Evolutionary conservation across 2,113 vertebrate species (phyloP).

Genomic region (Cacatua alba): DNA sequence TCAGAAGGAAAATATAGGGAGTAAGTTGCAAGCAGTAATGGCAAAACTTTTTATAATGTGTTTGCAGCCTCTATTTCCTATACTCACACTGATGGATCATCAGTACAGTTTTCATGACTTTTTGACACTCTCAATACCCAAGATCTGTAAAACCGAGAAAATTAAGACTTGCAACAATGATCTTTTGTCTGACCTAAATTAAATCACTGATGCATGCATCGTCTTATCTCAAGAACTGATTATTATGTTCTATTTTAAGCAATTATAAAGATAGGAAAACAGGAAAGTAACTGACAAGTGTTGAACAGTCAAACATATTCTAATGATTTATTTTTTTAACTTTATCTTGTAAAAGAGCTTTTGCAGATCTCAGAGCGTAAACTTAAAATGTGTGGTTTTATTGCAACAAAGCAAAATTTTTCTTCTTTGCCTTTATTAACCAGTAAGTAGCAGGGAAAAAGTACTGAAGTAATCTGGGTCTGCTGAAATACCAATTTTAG

Average conservation of each 20-base stretch:
- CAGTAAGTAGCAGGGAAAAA: background rate
- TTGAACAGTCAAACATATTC: background rate
- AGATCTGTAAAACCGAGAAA: background rate
- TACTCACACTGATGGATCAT: fast-evolving
- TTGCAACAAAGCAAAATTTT: background rate
- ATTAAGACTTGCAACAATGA: too few relatives aligned
- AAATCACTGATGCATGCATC: background rate
- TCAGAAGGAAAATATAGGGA: background rate
- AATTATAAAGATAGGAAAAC: background rate
- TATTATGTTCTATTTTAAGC: background rate
- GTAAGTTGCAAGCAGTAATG: background rate
- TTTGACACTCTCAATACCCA: background rate
- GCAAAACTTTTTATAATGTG: background rate
- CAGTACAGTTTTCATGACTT: background rate
- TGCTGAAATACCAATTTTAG: background rate
- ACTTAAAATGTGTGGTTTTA: background rate
- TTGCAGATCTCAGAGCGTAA: background rate
- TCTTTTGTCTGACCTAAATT: background rate
- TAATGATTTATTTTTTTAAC: background rate
- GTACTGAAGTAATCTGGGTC: background rate
- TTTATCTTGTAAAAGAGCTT: background rate
- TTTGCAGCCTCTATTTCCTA: background rate
- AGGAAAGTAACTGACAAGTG: background rate
- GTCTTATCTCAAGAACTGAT: background rate
- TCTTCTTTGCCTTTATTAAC: background rate